Evolutionary conservation across 2,888 invertebrate genomes (phyloP), one percentile per base, ranked within the genome.

Genomic region (Entomobrya multifasciata): DNA sequence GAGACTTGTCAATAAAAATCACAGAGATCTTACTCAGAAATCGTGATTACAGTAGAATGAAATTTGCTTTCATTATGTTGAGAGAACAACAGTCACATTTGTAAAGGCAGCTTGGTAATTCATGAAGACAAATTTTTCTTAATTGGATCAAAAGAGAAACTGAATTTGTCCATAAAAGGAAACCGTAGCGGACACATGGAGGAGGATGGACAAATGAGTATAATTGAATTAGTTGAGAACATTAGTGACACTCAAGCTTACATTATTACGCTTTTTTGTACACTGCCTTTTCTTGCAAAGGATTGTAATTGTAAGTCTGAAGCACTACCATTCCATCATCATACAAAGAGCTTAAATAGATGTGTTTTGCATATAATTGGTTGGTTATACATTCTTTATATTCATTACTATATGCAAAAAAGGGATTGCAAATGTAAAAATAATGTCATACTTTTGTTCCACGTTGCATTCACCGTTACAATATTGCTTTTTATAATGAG

Each of bases 121-220:
- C 3, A 62, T 62, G 62, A 77, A 25, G 49, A 36, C 13, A 65
- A 47, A 49, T 27, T 36, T 41, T 22, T 62, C 62, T 25, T 65
- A 79, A 79, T 79, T 79, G 78, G 78, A 79, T 79, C 47, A 79
- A 47, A 79, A 79, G 47, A 22, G 47, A 65, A n/a, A 47, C 25
- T 70, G 11, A 10, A 15, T 36, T 36, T 72, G 49, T 49, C 49
- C 72, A 72, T 27, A 72, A 49, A 72, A 49, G 67, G 67, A 44
- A 41, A 30, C 25, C 47, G 36, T 65, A 2, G 44, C 47, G 55
- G 41, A 47, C 27, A 27, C 41, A 72, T 72, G 47, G 72, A 49
- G 25, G 17, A 72, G 49, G 27, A 72, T 49, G 72, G n/a, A 15
- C 47, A 20, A 72, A 25, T 44, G 17, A 77, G 30, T n/a, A 55